Evolutionary conservation across 2,797 vertebrate genomes (phyloP), one percentile per base, ranked within the genome.

Genomic region (Protosalanx chinensis): DNA sequence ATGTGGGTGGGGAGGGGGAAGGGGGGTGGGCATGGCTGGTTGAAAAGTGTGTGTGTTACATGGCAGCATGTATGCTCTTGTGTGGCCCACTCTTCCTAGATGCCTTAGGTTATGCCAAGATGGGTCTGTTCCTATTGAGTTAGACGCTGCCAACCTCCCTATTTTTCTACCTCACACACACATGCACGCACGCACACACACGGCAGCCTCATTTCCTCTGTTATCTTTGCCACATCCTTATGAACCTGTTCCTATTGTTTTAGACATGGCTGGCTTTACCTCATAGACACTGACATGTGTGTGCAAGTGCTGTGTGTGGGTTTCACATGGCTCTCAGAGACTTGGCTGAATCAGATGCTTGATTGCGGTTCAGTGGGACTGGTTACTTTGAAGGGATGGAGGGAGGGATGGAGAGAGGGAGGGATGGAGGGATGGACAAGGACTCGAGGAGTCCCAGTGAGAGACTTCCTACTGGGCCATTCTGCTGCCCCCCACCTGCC

Each of bases 301-400:
- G 51, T 37, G 16, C 15, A 53, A n/a, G 51, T 4, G 18, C 15
- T 53, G 51, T 53, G 51, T 3, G 7, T 41, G 37, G 2, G 37
- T 53, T n/a, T 53, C 51, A 53, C 16, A 53, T 53, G 51, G 51
- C 18, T 56, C 27, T 63, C 41, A 68, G 8, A n/a, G 29, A 46
- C 58, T 72, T 67, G 70, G 51, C 70, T 65, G 30, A 41, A 41
- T 56, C 59, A 16, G 57, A 58, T 29, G 64, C 51, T 41, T 59
- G 63, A 59, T 53, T 62, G 16, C 7, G 57, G 8, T 68, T 74
- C 64, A 68, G 33, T 63, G n/a, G 35, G 32, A 62, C 37, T 12
- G 37, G 62, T 35, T 20, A 29, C 20, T 73, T 62, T 68, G 58
- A 68, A 68, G 57, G 37, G 35, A 1, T 37, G 46, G 20, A 35